These are phyloP conservation scores for Sitta carolinensis DNA, from an alignment of 2,797 vertebrate species.

Conservation along the genomic window DNA sequence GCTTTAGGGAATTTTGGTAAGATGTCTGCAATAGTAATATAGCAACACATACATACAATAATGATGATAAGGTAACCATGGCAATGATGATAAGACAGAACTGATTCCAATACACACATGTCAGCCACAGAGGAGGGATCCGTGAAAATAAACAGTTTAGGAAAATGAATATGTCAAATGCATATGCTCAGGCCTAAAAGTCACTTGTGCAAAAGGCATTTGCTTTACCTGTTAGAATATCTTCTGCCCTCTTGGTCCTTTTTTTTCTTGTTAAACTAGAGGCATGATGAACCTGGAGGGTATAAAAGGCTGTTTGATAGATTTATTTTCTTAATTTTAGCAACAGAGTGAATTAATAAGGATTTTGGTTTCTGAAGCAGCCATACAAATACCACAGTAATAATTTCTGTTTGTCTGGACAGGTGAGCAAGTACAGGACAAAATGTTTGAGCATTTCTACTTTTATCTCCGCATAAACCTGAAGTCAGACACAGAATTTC, in stretches of 20 bases:
- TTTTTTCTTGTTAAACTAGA: background rate
- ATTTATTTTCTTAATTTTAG: background rate
- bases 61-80: constrained; percentile 54
- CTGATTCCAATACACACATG: background rate
- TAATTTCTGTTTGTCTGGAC: background rate
- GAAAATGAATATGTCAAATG: background rate
- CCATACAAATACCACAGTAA: background rate
- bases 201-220: background rate
- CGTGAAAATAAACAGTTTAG: background rate
- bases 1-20: constrained; percentile 12
- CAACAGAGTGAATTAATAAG: background rate
- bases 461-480: background rate
- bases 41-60: background rate
- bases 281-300: background rate
- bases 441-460: background rate
- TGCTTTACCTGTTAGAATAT: background rate
- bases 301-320: background rate
- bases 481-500: background rate
- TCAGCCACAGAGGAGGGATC: background rate
- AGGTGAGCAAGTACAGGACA: background rate
- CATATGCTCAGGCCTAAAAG: background rate
- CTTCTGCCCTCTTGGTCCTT: background rate
- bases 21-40: background rate
- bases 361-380: background rate
- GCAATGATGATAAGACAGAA: constrained; percentile 32